A percentile compares a stretch with the other conserved stretches of the same genome.
Conservation (phyloP, 1,140 invertebrate species). For the Lepidurus apus region DNA sequence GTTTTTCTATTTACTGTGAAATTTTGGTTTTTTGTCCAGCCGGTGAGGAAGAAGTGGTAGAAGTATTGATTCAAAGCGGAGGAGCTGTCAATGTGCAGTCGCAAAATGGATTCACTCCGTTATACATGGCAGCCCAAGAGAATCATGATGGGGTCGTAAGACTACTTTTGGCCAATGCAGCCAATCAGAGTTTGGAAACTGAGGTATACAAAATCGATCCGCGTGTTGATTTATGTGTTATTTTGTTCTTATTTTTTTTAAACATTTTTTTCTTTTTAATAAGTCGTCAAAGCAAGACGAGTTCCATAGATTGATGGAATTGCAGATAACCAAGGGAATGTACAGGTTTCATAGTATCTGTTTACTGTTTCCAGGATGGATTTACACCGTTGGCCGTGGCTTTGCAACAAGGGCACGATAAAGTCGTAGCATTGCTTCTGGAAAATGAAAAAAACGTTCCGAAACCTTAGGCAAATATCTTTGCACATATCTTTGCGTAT, state of each 20-base stretch:
- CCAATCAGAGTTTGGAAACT: conserved; percentile 95
- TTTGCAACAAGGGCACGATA: conserved; percentile 95
- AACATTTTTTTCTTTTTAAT: neutral
- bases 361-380: conserved; percentile 64
- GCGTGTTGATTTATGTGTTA: conserved; percentile 23
- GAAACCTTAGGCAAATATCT: no score
- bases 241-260: neutral
- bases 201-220: conserved; percentile 60
- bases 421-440: conserved; percentile 85
- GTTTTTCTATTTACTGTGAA: conserved; percentile 8
- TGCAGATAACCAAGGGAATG: neutral
- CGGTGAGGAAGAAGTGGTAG: conserved; percentile 95
- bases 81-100: conserved; percentile 97
- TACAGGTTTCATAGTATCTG: conserved; percentile 22
- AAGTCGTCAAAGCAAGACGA: neutral
- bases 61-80: conserved; percentile 83
- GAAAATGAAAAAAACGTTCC: conserved; percentile 65
- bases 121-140: conserved; percentile 99
- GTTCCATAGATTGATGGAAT: neutral
- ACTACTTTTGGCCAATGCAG: conserved; percentile 85
- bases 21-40: conserved; percentile 53
- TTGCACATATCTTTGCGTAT: no score
- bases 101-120: conserved; percentile 96
- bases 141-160: conserved; percentile 96
- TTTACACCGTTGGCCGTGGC: conserved; percentile 94